Conservation (phyloP, 2,888 invertebrate genomes). For the Ariolimax columbianus region DNA sequence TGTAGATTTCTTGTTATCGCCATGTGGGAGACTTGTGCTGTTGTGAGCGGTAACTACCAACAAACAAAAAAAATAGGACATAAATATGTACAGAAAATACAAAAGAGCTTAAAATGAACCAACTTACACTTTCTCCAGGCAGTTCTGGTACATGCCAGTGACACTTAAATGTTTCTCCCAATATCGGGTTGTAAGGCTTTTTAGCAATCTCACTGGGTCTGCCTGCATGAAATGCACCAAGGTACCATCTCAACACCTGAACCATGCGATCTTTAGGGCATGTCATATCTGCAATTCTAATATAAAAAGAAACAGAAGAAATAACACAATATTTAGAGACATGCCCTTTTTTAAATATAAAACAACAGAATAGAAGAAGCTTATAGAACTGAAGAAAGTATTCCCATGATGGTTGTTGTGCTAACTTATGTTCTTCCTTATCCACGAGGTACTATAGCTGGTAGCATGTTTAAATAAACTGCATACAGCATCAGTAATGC, state of each 20-base stretch:
- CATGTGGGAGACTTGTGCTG: too few species aligned
- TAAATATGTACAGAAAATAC: not conserved
- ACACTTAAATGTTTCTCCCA: conserved; percentile 93
- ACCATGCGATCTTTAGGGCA: conserved; percentile 94
- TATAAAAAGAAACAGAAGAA: not conserved
- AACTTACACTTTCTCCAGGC: conserved; percentile 60
- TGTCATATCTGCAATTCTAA: conserved; percentile 91
- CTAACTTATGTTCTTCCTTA: too few species aligned
- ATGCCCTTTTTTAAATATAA: too few species aligned
- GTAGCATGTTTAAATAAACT: too few species aligned
- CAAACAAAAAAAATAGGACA: too few species aligned
- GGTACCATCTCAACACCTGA: conserved; percentile 96
- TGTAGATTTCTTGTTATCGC: too few species aligned
- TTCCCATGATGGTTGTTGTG: too few species aligned
- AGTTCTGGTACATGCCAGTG: conserved; percentile 78
- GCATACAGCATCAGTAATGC: too few species aligned
- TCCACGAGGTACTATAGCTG: too few species aligned
- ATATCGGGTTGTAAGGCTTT: conserved; percentile 98
- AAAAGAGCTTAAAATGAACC: not conserved
- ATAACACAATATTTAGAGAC: not conserved
- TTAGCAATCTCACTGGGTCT: conserved; percentile 97
- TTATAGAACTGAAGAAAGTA: too few species aligned
- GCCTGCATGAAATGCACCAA: conserved; percentile 99
- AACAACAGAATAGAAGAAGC: too few species aligned
- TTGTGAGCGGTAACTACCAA: too few species aligned